These are phyloP conservation scores for Poecilobothrus nobilitatus DNA, from an alignment of 2,888 invertebrate genomes.

Conservation along the genomic window DNA sequence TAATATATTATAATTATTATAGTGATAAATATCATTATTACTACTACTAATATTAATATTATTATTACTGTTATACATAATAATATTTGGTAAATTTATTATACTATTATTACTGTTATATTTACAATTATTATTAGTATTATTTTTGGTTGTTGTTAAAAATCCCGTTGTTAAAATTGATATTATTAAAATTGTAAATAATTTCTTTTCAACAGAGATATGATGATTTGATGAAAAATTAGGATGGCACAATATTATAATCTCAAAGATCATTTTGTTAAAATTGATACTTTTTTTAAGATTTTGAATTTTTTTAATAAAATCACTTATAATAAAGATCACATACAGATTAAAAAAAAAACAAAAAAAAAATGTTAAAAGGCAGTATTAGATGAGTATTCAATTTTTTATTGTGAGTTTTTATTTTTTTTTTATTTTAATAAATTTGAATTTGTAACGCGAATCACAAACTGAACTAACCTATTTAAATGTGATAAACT, in stretches of 20 bases:
- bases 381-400: not conserved
- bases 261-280: constrained; percentile 7
- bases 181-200: not conserved
- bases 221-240: not conserved
- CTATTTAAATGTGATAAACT: too few species aligned
- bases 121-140: not conserved
- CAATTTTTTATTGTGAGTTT: not conserved
- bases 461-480: too few species aligned
- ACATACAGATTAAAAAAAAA: too few species aligned
- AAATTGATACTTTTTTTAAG: too few species aligned
- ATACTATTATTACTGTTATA: not conserved
- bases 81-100: not conserved
- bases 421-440: not conserved
- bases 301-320: too few species aligned
- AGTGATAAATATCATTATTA: not conserved
- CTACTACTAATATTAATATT: not conserved
- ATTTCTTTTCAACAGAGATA: not conserved
- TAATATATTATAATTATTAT: not conserved
- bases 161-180: not conserved
- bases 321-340: too few species aligned
- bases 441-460: too few species aligned
- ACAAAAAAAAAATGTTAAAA: too few species aligned
- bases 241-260: constrained; percentile 1
- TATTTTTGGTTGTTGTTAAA: not conserved
- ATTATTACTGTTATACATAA: not conserved